phyloP scores from a whole-genome alignment of 2,888 invertebrate genomes.

The Timema podura region DNA sequence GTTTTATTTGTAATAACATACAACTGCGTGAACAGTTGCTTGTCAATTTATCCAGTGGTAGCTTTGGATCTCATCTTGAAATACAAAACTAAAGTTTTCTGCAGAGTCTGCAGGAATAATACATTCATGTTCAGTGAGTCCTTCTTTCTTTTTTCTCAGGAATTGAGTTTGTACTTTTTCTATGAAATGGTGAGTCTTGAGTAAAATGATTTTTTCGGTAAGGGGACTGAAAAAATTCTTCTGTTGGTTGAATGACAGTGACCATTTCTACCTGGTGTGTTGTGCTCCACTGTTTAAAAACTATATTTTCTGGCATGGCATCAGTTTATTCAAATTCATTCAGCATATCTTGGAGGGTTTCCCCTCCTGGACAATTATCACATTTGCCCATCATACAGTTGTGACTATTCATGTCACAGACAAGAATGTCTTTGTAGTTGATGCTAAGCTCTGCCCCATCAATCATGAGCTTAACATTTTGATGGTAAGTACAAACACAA shows the following conservation, averaged over 20 bases:
- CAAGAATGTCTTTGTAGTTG: neutral
- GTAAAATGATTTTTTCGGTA: conserved; percentile 2
- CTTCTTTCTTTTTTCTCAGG: neutral
- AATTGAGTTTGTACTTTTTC: neutral
- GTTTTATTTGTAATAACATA: conserved; percentile 5
- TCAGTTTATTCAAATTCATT: conserved; percentile 3
- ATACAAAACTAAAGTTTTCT: conserved; percentile 13
- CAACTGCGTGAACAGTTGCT: conserved; percentile 10
- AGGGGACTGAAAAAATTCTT: conserved; percentile 12
- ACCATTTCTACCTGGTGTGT: conserved; percentile 1
- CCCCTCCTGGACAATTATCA: neutral
- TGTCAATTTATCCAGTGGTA: conserved; percentile 6
- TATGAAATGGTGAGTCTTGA: conserved; percentile 2
- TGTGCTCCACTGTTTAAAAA: conserved; percentile 8
- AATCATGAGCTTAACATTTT: conserved; percentile 6
- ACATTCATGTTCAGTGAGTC: neutral
- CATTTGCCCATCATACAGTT: conserved; percentile 9
- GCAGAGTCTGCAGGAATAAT: conserved; percentile 8
- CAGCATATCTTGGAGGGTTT: neutral
- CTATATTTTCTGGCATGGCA: conserved; percentile 4
- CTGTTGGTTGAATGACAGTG: conserved; percentile 1
- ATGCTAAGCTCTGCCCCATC: neutral
- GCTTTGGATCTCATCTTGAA: conserved; percentile 7
- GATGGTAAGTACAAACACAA: neutral
- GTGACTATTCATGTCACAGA: conserved; percentile 2